phyloP scores from a whole-genome alignment of 2,797 vertebrate species.

The Coregonus suidteri region DNA sequence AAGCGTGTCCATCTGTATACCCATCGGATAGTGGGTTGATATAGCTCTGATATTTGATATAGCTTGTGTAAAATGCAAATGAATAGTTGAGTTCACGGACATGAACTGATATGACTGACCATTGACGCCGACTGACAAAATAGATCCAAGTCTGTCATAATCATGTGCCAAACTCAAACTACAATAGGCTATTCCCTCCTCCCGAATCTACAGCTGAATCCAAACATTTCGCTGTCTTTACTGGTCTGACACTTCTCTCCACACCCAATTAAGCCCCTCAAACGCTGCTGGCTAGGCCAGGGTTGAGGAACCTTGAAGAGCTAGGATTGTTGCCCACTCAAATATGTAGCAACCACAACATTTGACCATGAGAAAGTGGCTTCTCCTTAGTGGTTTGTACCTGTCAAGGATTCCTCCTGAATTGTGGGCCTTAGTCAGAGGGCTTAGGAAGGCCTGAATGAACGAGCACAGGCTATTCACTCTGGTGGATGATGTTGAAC shows the following conservation, averaged over 20 bases:
- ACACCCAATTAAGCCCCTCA: background rate
- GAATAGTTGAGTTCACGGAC: background rate
- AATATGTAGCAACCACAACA: background rate
- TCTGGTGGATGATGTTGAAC: background rate
- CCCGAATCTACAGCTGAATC: background rate
- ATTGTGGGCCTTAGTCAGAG: background rate
- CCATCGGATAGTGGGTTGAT: no score
- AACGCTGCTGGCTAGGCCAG: background rate
- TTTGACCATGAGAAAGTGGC: background rate
- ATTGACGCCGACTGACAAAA: background rate
- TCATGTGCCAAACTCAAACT: background rate
- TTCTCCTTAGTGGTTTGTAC: background rate
- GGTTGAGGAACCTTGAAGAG: background rate
- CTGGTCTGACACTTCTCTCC: background rate
- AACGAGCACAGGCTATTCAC: background rate
- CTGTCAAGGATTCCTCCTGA: background rate
- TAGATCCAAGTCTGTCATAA: background rate
- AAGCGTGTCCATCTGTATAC: background rate
- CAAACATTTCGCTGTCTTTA: background rate
- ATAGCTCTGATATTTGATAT: no score
- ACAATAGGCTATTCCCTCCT: background rate
- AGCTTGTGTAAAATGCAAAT: background rate
- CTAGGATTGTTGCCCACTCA: background rate
- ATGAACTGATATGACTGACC: background rate
- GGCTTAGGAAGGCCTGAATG: background rate